These are phyloP conservation scores for Ochropacha duplaris DNA, from an alignment of 2,888 invertebrate genomes.

Conservation along the genomic window DNA sequence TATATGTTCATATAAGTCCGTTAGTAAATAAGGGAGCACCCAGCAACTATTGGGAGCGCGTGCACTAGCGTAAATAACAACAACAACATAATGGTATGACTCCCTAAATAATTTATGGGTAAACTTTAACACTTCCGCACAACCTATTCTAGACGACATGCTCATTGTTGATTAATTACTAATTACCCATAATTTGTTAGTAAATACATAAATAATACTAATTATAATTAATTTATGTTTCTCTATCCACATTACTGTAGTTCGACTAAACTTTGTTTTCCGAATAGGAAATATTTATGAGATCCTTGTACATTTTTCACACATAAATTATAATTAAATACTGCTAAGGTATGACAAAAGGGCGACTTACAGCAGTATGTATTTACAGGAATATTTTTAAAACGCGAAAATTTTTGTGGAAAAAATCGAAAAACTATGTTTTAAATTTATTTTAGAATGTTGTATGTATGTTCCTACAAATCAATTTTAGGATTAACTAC, in stretches of 20 bases:
- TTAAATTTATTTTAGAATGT: too few relatives aligned
- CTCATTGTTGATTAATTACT: background rate
- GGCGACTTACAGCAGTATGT: too few relatives aligned
- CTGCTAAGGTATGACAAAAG: too few relatives aligned
- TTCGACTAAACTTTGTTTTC: background rate
- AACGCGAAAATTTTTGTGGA: too few relatives aligned
- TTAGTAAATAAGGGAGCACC: background rate
- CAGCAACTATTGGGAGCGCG: background rate
- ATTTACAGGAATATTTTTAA: too few relatives aligned
- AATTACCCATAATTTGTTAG: background rate
- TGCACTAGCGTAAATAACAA: background rate
- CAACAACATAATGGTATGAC: background rate
- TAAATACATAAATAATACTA: background rate
- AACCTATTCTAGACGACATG: conserved; percentile 3
- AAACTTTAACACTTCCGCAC: conserved; percentile 1
- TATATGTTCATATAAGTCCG: background rate
- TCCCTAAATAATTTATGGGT: background rate
- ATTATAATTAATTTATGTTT: background rate
- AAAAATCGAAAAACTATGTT: too few relatives aligned
- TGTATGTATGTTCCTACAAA: too few relatives aligned
- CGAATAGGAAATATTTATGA: background rate
- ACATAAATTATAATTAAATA: too few relatives aligned
- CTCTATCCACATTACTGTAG: too few relatives aligned
- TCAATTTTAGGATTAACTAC: too few relatives aligned
- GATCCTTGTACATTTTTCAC: too few relatives aligned